Conservation (phyloP, 2,113 vertebrate species). For the Ophiodon elongatus region DNA sequence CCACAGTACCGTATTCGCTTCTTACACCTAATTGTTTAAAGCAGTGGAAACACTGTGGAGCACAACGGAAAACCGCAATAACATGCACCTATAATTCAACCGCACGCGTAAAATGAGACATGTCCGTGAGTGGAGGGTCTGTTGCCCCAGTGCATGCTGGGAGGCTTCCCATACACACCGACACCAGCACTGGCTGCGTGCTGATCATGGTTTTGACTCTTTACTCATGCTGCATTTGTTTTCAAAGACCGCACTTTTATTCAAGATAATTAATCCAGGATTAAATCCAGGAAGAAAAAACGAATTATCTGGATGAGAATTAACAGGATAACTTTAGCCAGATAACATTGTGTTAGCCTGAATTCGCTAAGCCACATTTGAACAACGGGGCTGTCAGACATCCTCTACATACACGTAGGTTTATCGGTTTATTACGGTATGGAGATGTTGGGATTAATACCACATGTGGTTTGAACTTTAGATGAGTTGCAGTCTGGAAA, state of each 20-base stretch:
- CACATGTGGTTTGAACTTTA: constrained; percentile 7
- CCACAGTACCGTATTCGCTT: background rate
- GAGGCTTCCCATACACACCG: background rate
- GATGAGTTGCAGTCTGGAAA: background rate
- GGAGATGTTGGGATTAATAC: constrained; percentile 21
- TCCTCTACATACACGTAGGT: background rate
- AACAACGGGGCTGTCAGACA: background rate
- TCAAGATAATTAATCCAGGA: constrained; percentile 3
- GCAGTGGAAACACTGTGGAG: background rate
- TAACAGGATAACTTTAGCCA: background rate
- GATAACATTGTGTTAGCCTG: constrained; percentile 9
- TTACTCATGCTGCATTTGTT: background rate
- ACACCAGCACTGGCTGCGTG: background rate
- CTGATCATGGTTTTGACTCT: background rate
- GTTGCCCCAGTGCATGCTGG: background rate
- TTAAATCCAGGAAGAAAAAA: background rate
- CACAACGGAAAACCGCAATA: background rate
- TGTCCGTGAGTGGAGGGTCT: background rate
- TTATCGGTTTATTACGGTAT: background rate
- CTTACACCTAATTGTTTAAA: background rate
- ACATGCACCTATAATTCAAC: background rate
- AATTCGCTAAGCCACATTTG: constrained; percentile 5
- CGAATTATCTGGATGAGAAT: background rate
- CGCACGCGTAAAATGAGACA: background rate
- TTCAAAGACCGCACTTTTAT: background rate